Evolutionary conservation across 2,888 invertebrate genomes (phyloP).

Genomic region (Stratiomys singularior): DNA sequence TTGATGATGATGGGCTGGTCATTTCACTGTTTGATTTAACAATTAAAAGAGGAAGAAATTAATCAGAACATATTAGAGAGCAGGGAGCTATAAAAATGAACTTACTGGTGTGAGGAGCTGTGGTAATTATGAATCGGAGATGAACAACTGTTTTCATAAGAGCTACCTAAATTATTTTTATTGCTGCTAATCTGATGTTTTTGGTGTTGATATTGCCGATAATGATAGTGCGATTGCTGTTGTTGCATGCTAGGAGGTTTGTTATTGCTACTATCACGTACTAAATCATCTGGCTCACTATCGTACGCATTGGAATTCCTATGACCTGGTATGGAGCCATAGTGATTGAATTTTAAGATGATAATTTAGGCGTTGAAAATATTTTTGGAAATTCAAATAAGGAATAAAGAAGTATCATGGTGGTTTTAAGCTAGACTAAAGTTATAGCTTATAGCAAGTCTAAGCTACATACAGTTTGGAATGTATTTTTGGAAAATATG

Average conservation of each 20-base stretch:
- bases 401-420: too few species aligned
- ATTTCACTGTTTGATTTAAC: constrained; percentile 57
- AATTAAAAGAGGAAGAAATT: not conserved
- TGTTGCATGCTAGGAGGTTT: constrained; percentile 31
- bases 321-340: constrained; percentile 59
- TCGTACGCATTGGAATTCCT: constrained; percentile 65
- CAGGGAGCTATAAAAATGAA: not conserved
- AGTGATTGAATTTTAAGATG: too few species aligned
- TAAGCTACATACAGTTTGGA: too few species aligned
- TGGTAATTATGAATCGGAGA: constrained; percentile 51
- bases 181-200: constrained; percentile 29
- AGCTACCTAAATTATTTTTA: constrained; percentile 50
- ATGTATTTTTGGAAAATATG: too few species aligned
- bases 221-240: not conserved
- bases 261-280: constrained; percentile 57
- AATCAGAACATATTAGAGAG: not conserved
- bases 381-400: too few species aligned
- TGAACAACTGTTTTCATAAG: constrained; percentile 52
- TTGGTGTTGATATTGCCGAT: constrained; percentile 18
- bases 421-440: too few species aligned
- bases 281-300: constrained; percentile 70
- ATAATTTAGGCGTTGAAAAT: too few species aligned
- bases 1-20: constrained; percentile 63
- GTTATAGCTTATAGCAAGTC: too few species aligned
- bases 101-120: constrained; percentile 53